These are phyloP conservation scores for Pogonomyrmex barbatus DNA, from an alignment of 1,140 invertebrate species.

Conservation along the genomic window DNA sequence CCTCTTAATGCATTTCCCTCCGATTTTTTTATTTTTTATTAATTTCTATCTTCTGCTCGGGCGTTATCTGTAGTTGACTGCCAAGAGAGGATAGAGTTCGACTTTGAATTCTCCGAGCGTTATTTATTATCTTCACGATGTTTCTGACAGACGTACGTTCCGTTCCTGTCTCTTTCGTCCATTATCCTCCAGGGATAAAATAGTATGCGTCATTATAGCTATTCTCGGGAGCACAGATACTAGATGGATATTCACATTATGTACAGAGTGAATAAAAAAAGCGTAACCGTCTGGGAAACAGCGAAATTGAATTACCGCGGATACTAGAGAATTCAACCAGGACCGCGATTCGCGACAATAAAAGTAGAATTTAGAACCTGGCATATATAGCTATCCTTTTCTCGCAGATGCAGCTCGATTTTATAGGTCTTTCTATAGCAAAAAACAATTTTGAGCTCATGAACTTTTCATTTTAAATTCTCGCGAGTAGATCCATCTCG, in stretches of 20 bases:
- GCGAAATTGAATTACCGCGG: constrained; percentile 56
- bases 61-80: constrained; percentile 21
- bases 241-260: constrained; percentile 23
- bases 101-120: constrained; percentile 18
- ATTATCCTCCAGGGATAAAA: background rate
- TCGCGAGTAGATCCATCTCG: background rate
- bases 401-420: background rate
- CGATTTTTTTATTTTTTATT: constrained; percentile 37
- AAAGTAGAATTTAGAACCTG: constrained; percentile 34
- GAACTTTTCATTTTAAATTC: constrained; percentile 6
- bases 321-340: constrained; percentile 32
- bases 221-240: constrained; percentile 3
- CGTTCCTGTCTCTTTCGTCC: background rate
- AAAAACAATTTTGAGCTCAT: constrained; percentile 3
- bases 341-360: constrained; percentile 35
- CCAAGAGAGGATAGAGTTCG: constrained; percentile 7
- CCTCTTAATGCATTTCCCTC: constrained; percentile 10
- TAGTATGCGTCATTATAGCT: constrained; percentile 20
- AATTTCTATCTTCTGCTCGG: constrained; percentile 23
- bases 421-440: background rate
- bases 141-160: background rate
- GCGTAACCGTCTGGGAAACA: constrained; percentile 9
- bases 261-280: constrained; percentile 32
- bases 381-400: constrained; percentile 2
- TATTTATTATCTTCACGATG: background rate